Base-by-base conservation (phyloP, 2,113 vertebrate species). In the Spea bombifrons region DNA sequence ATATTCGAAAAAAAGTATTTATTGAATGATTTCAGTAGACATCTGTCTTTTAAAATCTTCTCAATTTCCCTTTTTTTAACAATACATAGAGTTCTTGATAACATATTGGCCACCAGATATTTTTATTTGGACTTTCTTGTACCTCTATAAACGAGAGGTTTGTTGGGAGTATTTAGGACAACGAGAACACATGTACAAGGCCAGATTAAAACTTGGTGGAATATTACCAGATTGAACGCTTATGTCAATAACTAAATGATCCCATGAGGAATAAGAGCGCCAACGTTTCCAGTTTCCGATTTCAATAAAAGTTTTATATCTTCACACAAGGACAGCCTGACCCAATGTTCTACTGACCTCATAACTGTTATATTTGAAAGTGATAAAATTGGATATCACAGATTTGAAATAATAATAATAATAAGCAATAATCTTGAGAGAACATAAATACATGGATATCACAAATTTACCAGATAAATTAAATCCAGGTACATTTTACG, bases 241-340 rank as follows among this genome's bases (percentile, higher is more conserved):
- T 63, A 16, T 44, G 59, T 70, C 53, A 47, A 77, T 77, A 75
- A 65, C 48, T 70, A 70, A 70, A 70, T 43, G 57, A 69, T 71
- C 16, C 55, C 67, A 3, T 5, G 30, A 44, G 55, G n/a, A 61
- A 15, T 12, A 46, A 45, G 66, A 77, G 69, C 61, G 50, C 74
- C 66, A 7, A 66, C 15, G 1, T 57, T 67, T 71, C 55, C 67
- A 63, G 55, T 17, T 70, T 15, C 46, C 44, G 66, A 70, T 53
- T 70, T 48, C 61, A 69, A 52, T 66, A 57, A 71, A 77, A 61
- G 50, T 77, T 70, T 50, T 17, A 55, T n/a, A 69, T 17, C 16
- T 61, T 12, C 30, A 16, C 50, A 77, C 52, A 30, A 49, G 67
- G 75, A 63, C 46, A 63, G 47, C 13, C 57, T 77, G 75, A 69